These are phyloP conservation scores for Frankliniella intonsa DNA, from an alignment of 2,888 invertebrate species.

Conservation along the genomic window DNA sequence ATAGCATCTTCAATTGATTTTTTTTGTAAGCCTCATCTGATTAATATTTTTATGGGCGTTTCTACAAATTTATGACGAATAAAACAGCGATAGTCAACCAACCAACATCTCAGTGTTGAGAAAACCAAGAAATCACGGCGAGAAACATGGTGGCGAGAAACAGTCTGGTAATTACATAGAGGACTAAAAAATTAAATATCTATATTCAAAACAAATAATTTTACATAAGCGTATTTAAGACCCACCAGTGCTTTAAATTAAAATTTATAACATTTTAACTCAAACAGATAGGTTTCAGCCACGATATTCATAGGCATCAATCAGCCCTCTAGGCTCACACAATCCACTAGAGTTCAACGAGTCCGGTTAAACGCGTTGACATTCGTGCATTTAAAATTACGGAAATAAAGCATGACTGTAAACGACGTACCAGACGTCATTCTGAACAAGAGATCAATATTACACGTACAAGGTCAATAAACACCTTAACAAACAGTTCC, in stretches of 20 bases:
- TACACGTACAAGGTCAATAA: slow-evolving; percentile 19
- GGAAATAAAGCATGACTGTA: slow-evolving; percentile 17
- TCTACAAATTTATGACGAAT: background rate
- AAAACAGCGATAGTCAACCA: background rate
- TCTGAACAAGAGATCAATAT: slow-evolving; percentile 15
- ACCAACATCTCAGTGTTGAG: slow-evolving; percentile 9
- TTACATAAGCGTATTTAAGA: slow-evolving; percentile 24
- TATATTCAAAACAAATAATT: slow-evolving; percentile 24
- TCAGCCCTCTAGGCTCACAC: background rate
- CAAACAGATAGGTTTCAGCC: slow-evolving; percentile 10
- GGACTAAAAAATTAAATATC: slow-evolving; percentile 24
- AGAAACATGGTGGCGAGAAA: slow-evolving; percentile 7
- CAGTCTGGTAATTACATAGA: slow-evolving; percentile 19
- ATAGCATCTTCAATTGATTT: background rate
- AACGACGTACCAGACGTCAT: slow-evolving; percentile 22
- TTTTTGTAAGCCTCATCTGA: background rate
- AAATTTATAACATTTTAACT: slow-evolving; percentile 6
- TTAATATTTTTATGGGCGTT: background rate
- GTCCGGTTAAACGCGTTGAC: slow-evolving; percentile 7
- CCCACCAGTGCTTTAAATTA: slow-evolving; percentile 19
- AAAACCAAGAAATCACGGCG: slow-evolving; percentile 7
- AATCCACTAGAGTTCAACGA: slow-evolving; percentile 16
- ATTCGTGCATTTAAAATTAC: slow-evolving; percentile 7
- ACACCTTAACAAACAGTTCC: slow-evolving; percentile 2
- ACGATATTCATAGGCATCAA: background rate